phyloP scores from a whole-genome alignment of 2,888 invertebrate species.

The Epistrophella euchroma region DNA sequence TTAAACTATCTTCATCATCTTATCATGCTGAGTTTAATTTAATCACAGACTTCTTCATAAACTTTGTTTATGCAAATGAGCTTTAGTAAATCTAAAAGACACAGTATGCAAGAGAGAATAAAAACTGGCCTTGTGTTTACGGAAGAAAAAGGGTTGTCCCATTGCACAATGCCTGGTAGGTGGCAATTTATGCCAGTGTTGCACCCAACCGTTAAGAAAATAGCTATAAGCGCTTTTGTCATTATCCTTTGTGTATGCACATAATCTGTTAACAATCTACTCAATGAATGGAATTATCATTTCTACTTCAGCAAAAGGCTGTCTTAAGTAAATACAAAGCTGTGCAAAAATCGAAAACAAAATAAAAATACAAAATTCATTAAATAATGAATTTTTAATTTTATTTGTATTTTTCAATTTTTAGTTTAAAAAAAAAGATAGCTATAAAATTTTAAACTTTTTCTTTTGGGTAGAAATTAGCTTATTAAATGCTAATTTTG shows the following conservation, averaged over 20 bases:
- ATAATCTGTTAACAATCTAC: background rate
- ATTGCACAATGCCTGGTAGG: background rate
- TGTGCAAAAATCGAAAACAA: too few relatives aligned
- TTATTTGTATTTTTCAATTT: too few relatives aligned
- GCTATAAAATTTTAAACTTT: too few relatives aligned
- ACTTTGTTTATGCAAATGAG: conserved; percentile 28
- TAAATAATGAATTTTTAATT: too few relatives aligned
- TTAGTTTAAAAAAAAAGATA: too few relatives aligned
- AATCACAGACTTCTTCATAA: conserved; percentile 15
- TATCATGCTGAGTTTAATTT: conserved; percentile 5
- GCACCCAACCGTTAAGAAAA: background rate
- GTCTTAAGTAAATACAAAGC: background rate
- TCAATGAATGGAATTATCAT: background rate
- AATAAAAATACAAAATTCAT: too few relatives aligned
- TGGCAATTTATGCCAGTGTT: too few relatives aligned
- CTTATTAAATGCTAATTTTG: too few relatives aligned
- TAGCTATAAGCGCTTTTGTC: background rate
- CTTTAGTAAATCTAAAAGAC: background rate
- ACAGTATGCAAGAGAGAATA: background rate
- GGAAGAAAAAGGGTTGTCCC: background rate
- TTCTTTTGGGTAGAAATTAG: too few relatives aligned
- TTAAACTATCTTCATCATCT: conserved; percentile 5
- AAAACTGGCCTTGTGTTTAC: background rate
- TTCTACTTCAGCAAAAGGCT: background rate
- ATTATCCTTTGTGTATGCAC: background rate